These are phyloP conservation scores for Zosterops hypoxanthus DNA, from an alignment of 2,113 vertebrate genomes.

Conservation along the genomic window DNA sequence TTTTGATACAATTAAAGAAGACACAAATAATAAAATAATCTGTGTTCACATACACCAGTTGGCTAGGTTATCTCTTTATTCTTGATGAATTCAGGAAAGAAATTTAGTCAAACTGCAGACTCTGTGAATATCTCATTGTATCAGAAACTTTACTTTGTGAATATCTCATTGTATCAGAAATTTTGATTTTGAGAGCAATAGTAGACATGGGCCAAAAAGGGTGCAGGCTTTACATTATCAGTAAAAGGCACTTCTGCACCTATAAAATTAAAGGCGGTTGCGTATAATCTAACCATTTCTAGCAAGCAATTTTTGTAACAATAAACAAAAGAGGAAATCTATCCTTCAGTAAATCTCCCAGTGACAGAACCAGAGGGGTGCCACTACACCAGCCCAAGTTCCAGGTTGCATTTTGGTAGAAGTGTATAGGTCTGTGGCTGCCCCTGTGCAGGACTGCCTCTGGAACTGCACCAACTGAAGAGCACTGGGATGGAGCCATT, in stretches of 20 bases:
- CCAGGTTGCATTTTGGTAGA: background rate
- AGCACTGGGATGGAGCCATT: background rate
- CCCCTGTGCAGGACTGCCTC: background rate
- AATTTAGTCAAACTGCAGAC: background rate
- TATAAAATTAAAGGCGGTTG: background rate
- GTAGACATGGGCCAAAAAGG: background rate
- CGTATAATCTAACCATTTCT: background rate
- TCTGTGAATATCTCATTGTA: rapidly evolving
- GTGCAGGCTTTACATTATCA: background rate
- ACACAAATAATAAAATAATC: background rate
- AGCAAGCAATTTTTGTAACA: background rate
- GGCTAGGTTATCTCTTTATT: background rate
- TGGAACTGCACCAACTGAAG: background rate
- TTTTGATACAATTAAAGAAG: background rate
- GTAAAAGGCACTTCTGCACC: background rate
- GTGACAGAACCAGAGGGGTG: background rate
- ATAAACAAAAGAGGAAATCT: background rate
- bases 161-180: rapidly evolving
- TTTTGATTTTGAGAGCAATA: background rate
- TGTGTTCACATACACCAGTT: background rate
- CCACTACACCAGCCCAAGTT: rapidly evolving
- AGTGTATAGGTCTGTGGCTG: background rate
- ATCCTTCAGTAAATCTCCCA: background rate
- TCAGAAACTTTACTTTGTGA: background rate
- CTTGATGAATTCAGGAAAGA: background rate